Evolutionary conservation across 2,113 vertebrate genomes (phyloP), one percentile per base, ranked within the genome.

Genomic region (Podiceps cristatus): DNA sequence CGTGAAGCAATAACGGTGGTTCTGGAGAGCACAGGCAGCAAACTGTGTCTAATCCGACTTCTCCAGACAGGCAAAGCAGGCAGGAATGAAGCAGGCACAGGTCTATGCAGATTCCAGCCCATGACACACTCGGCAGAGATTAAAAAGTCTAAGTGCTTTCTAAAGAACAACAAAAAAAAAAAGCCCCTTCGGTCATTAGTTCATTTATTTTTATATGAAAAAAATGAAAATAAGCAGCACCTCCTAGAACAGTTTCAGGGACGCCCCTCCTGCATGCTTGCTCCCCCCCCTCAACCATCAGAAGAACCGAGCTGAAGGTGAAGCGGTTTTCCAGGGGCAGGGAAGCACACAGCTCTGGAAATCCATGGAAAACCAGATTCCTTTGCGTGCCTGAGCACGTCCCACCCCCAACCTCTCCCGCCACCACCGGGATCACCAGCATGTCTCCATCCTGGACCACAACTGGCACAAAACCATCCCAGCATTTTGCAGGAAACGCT

Each of bases 31-130:
- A 22, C 19, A 84, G 66, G 68, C 75, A 81, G 84, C 42, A 67
- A 88, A 76, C 74, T 18, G 63, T 4, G 0, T 55, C 42, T 80
- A n/a, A 91, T 50, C 84, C 1, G 13, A 55, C 91, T 95, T 64
- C 87, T 84, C 66, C 88, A 93, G 88, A 80, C 88, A 91, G 79
- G 74, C 94, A 95, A 95, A 91, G 84, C 84, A 93, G 82, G 49
- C 47, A n/a, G 77, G 53, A 82, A 93, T 78, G 81, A 77, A 90
- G 47, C 33, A 79, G 74, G 73, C 82, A 84, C 62, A 92, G 83
- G 88, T 67, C 83, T 75, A 87, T 78, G 87, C 67, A 84, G 91
- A 90, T 90, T 83, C 67, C 83, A 80, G 68, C 40, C 60, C 91
- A 80, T 71, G 76, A 82, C 76, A 84, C 69, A 85, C 45, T 88